phyloP scores from a whole-genome alignment of 2,888 invertebrate genomes.

The Nephrotoma guestfalica region DNA sequence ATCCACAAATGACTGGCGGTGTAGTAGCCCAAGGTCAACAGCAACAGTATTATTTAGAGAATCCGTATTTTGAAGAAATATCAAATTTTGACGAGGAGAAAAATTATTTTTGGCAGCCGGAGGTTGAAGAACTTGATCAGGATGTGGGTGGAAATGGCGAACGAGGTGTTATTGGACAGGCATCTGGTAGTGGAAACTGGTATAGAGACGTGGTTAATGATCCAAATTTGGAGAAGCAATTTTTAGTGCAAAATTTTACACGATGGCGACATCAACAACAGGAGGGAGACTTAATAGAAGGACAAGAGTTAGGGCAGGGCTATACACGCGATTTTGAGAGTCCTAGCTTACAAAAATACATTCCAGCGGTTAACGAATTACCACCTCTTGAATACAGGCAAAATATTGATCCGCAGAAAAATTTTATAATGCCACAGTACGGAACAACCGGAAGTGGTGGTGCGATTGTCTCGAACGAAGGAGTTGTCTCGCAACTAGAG shows the following conservation, averaged over 20 bases:
- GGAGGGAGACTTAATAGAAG: not conserved
- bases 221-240: conserved; percentile 1
- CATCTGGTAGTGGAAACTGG: not conserved
- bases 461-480: not conserved
- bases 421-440: conserved; percentile 1
- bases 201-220: not conserved
- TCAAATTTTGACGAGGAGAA: conserved; percentile 4
- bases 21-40: not conserved
- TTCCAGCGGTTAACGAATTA: not conserved
- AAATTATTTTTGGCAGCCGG: conserved; percentile 4
- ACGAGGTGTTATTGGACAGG: not conserved
- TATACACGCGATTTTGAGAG: conserved; percentile 2
- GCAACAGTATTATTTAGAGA: conserved; percentile 3
- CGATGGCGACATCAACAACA: conserved; percentile 1
- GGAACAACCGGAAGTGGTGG: not conserved
- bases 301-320: not conserved
- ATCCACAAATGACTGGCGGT: not conserved
- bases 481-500: not conserved
- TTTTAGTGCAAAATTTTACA: conserved; percentile 3
- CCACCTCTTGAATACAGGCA: not conserved
- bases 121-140: not conserved
- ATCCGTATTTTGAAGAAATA: conserved; percentile 4
- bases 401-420: conserved; percentile 1
- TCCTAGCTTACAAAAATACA: not conserved
- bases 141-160: not conserved